Conservation (phyloP, 1,140 invertebrate genomes). For the Drosophila mayri region DNA sequence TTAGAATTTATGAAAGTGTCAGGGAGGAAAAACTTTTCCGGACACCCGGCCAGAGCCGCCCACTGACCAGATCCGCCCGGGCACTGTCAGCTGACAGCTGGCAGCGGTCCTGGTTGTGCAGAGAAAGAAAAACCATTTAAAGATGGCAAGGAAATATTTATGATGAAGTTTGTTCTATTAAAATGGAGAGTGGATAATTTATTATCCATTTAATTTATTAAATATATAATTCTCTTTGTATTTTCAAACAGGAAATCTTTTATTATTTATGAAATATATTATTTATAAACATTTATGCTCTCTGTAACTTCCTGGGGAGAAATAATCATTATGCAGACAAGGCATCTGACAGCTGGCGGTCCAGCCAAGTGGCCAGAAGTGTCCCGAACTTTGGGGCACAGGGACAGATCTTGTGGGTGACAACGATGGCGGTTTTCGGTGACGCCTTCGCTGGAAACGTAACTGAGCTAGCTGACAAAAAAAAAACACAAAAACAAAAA, state of each 20-base stretch:
- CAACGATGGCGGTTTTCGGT: not conserved
- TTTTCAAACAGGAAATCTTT: not conserved
- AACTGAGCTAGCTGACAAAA: slow-evolving; percentile 14
- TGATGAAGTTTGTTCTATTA: not conserved
- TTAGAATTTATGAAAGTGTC: slow-evolving; percentile 78
- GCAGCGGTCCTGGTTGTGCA: not conserved
- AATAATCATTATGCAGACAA: slow-evolving; percentile 47
- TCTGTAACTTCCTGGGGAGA: not conserved
- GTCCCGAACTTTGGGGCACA: slow-evolving; percentile 6
- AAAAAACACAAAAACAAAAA: slow-evolving; percentile 8
- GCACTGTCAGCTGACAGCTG: slow-evolving; percentile 4
- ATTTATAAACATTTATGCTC: not conserved
- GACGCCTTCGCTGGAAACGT: slow-evolving; percentile 5
- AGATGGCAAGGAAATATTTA: not conserved
- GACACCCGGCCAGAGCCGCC: slow-evolving; percentile 13
- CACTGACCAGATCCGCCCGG: not conserved
- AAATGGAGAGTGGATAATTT: too few species aligned
- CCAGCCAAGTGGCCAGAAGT: slow-evolving; percentile 30
- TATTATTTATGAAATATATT: not conserved
- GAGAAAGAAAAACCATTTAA: not conserved
- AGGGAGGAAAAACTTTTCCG: slow-evolving; percentile 50
- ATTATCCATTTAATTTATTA: too few species aligned
- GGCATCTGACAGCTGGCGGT: slow-evolving; percentile 27
- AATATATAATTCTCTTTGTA: not conserved
- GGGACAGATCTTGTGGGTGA: not conserved